Evolutionary conservation across 2,113 vertebrate species (phyloP).

Genomic region (Halichoerus grypus): DNA sequence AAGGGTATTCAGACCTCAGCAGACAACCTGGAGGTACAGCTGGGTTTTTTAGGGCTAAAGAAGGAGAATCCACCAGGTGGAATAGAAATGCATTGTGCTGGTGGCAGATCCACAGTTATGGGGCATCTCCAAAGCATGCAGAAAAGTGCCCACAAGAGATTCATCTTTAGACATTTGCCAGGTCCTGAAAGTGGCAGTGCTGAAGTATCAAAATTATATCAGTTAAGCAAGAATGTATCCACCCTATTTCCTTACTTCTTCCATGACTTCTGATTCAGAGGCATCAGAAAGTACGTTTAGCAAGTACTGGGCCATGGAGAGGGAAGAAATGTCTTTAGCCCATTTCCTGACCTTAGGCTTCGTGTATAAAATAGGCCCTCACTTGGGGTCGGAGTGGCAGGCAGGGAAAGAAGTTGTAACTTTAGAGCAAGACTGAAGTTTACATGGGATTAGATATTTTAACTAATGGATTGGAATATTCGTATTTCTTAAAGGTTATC

Average conservation of each 20-base stretch:
- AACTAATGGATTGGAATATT: background rate
- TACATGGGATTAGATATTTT: background rate
- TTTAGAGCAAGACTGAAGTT: slow-evolving; percentile 1
- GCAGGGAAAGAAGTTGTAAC: background rate
- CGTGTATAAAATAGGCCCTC: background rate
- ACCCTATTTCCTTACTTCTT: background rate
- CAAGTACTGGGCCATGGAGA: background rate
- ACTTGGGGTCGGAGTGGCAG: background rate
- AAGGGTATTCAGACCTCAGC: background rate
- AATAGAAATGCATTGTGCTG: background rate
- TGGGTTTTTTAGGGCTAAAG: background rate
- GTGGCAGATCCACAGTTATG: background rate
- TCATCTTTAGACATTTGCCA: background rate
- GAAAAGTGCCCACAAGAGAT: background rate
- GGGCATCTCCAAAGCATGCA: background rate
- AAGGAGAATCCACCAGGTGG: background rate
- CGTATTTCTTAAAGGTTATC: background rate
- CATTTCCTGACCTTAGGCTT: background rate
- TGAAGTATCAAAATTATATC: background rate
- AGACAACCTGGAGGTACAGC: background rate
- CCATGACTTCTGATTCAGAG: background rate
- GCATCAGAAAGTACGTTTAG: background rate
- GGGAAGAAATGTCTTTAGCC: background rate
- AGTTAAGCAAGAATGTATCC: background rate
- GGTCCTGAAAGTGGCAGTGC: background rate